Evolutionary conservation across 2,888 invertebrate genomes (phyloP), one percentile per base, ranked within the genome.

Genomic region (Patella depressa): DNA sequence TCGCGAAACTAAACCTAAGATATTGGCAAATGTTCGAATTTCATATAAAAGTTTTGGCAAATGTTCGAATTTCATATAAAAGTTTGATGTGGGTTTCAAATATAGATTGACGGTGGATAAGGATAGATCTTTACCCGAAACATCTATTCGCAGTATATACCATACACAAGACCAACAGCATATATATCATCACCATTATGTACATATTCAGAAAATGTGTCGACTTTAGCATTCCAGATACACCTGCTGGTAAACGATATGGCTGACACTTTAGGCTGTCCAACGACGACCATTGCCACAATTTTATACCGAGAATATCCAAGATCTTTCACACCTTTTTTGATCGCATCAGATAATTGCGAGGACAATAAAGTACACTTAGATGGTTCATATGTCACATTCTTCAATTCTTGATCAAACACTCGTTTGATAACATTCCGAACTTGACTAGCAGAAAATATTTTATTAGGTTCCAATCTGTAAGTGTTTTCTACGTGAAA

Each of bases 181-280:
- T 86, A 88, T 65, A 89, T 57, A 5, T 79, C 79, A 12, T 78
- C 79, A 72, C 86, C 88, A 59, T 82, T 81, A 76, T 82, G 88
- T 1, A 82, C 82, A 15, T 84, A 83, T 74, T 89, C 88, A 3
- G 88, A 86, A 77, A 84, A 87, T 74, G 82, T 87, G 82, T 88
- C 89, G 71, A 82, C 79, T 55, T 84, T 83, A 45, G 82, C 85
- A 78, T 88, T 88, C 89, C 89, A 88, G 53, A 89, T 84, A 80
- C 87, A 88, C 45, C 88, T 79, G 76, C 88, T 88, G 9, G 86
- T 84, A 70, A 89, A 82, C 12, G 85, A 84, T 45, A 88, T 75
- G 7, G 86, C 83, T 1, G 87, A 83, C 19, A 80, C 78, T 2
- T 80, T 69, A 2, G 79, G 82, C 73, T 87, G 85, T 9, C 88